Evolutionary conservation across 2,888 invertebrate species (phyloP).

Genomic region (Leucoptera coffeella): DNA sequence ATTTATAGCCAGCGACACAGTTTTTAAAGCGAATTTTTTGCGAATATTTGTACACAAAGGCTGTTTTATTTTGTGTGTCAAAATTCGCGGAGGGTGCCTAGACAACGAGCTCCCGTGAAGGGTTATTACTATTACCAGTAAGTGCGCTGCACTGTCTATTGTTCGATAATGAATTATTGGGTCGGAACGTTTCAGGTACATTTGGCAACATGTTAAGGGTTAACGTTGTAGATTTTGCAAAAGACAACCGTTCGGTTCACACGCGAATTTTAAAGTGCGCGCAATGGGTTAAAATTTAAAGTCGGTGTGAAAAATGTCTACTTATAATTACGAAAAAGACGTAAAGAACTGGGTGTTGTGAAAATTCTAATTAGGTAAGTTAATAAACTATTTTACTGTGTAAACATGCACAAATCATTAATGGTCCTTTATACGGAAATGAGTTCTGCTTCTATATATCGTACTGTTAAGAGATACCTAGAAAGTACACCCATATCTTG

Average conservation of each 20-base stretch:
- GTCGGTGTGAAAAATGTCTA: neutral
- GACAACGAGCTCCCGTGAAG: conserved; percentile 30
- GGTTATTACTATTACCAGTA: conserved; percentile 47
- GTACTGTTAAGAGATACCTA: too few relatives aligned
- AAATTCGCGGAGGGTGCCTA: conserved; percentile 42
- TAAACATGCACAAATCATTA: too few relatives aligned
- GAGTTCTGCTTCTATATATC: too few relatives aligned
- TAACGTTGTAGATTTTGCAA: conserved; percentile 20
- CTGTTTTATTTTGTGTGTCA: conserved; percentile 50
- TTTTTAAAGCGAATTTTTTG: conserved; percentile 31
- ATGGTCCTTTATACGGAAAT: too few relatives aligned
- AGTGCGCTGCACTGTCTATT: conserved; percentile 39
- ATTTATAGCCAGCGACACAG: conserved; percentile 44
- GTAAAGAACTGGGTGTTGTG: too few relatives aligned
- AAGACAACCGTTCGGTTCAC: too few relatives aligned
- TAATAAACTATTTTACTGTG: too few relatives aligned
- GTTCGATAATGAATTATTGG: conserved; percentile 51
- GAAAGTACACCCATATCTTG: too few relatives aligned
- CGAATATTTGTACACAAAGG: conserved; percentile 45
- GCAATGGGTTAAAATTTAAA: neutral
- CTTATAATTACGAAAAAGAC: too few relatives aligned
- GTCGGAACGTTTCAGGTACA: conserved; percentile 50
- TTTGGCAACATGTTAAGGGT: conserved; percentile 44
- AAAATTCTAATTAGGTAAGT: too few relatives aligned
- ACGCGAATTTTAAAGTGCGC: too few relatives aligned